Base-by-base conservation (phyloP, 2,113 vertebrate species). In the Grammomys surdaster region DNA sequence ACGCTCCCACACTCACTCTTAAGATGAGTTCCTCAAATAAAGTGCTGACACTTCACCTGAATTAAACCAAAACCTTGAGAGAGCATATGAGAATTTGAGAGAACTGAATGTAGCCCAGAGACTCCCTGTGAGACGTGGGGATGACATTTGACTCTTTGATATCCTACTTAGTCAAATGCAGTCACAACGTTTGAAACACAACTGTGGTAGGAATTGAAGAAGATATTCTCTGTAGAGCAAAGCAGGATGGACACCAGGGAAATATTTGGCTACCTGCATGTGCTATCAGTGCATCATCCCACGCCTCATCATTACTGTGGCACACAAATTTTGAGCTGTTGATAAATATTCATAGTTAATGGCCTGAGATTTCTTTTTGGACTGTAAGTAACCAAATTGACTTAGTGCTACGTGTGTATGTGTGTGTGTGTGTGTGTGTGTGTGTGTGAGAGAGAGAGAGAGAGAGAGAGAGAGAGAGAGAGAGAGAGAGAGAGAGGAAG, bases 71-170 rank as follows among this genome's bases (percentile, higher is more conserved):
- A 56, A 56, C 1, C 28, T 78, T 54, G 46, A 86, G 28, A 26
- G 0, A 19, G 31, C 3, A 7, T 4, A 1, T 43, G 31, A 5
- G 11, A 65, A 19, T 12, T 1, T 0, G 2, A 19, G 14, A 58
- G 7, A 77, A 69, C 9, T 14, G 26, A 89, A 78, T 3, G 26
- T 9, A 69, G 33, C 7, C 46, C 3, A 8, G 17, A 2, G 20
- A 46, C 8, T n/a, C 33, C 2, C 36, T 72, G 5, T 58, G 40
- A n/a, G 43, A 84, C 5, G 60, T 67, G 43, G 12, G 16, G 26
- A 67, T 5, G 46, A 90, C n/a, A 69, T 54, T 89, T 36, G 86
- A 19, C 48, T 75, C 9, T 93, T 72, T 31, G 24, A 75, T 80
- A 86, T 91, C 43, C 46, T 95, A 11, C 10, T 88, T 46, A 69